phyloP scores from a whole-genome alignment of 1,140 invertebrate genomes.

The Ooceraea biroi region DNA sequence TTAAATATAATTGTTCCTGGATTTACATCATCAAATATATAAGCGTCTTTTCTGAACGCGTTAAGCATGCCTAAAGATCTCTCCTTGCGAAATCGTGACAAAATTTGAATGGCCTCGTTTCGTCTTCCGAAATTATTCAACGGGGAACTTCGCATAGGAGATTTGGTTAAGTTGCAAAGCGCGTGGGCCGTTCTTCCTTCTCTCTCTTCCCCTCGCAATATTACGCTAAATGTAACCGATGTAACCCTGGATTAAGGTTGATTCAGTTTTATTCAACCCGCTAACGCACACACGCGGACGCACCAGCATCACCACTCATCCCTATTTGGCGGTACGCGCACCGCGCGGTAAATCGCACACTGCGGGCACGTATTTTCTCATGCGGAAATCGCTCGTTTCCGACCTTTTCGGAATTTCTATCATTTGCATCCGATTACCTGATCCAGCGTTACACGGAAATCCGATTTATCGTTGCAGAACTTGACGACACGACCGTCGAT shows the following conservation, averaged over 20 bases:
- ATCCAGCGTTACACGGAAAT: conserved; percentile 60
- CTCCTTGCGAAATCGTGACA: neutral
- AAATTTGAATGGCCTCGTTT: neutral
- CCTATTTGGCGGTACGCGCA: conserved; percentile 23
- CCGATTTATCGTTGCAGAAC: conserved; percentile 54
- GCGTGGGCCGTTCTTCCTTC: neutral
- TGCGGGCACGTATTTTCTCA: conserved; percentile 52
- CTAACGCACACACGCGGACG: neutral
- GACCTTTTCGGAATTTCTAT: conserved; percentile 59
- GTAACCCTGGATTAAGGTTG: conserved; percentile 50
- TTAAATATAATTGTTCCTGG: neutral
- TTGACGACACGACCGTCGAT: conserved; percentile 43
- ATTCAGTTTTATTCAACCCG: conserved; percentile 52
- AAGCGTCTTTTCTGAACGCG: neutral
- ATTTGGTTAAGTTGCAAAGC: conserved; percentile 20
- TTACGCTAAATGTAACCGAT: conserved; percentile 41
- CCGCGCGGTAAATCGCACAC: conserved; percentile 33
- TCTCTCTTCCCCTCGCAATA: neutral
- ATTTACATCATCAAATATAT: neutral
- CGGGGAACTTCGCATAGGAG: neutral
- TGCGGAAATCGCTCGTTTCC: conserved; percentile 63
- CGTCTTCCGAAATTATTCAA: conserved; percentile 17
- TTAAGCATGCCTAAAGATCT: neutral
- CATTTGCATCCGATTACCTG: conserved; percentile 61
- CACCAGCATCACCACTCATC: conserved; percentile 1